A percentile compares a stretch with the other conserved stretches of the same genome.
phyloP scores from a whole-genome alignment of 2,113 vertebrate species.

The Podiceps cristatus region DNA sequence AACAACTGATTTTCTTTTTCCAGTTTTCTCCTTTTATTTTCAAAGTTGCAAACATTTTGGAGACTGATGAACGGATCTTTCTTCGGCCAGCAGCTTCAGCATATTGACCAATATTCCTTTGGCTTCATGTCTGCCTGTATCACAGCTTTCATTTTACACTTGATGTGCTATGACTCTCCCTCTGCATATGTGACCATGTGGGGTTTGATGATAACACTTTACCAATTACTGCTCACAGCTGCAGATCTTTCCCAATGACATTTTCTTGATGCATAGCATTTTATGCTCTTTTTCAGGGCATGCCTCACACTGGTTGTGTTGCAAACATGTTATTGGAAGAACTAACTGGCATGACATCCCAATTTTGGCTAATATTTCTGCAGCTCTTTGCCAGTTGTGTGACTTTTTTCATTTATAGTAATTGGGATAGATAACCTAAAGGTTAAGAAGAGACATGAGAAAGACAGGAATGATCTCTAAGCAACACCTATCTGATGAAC shows the following conservation, averaged over 20 bases:
- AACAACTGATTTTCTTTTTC: background rate
- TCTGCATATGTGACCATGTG: conserved; percentile 56
- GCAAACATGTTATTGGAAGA: background rate
- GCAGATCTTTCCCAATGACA: conserved; percentile 57
- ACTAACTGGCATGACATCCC: background rate
- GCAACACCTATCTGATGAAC: background rate
- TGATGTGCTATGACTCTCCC: conserved; percentile 37
- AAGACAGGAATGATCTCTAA: background rate
- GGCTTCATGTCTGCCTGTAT: background rate
- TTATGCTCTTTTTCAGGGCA: conserved; percentile 22
- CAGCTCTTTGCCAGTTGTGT: background rate
- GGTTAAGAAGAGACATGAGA: background rate
- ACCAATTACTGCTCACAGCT: conserved; percentile 69
- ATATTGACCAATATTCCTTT: conserved; percentile 44
- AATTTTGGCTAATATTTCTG: background rate
- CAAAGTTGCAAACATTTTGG: background rate
- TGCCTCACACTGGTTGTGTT: background rate
- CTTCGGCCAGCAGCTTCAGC: background rate
- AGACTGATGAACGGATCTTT: background rate
- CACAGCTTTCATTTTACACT: conserved; percentile 60
- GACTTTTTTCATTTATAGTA: background rate
- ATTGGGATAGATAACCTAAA: background rate
- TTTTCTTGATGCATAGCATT: conserved; percentile 24
- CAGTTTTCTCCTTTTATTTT: background rate
- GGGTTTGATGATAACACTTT: conserved; percentile 63